Evolutionary conservation across 2,888 invertebrate genomes (phyloP), one percentile per base, ranked within the genome.

Genomic region (Pollenia labialis): DNA sequence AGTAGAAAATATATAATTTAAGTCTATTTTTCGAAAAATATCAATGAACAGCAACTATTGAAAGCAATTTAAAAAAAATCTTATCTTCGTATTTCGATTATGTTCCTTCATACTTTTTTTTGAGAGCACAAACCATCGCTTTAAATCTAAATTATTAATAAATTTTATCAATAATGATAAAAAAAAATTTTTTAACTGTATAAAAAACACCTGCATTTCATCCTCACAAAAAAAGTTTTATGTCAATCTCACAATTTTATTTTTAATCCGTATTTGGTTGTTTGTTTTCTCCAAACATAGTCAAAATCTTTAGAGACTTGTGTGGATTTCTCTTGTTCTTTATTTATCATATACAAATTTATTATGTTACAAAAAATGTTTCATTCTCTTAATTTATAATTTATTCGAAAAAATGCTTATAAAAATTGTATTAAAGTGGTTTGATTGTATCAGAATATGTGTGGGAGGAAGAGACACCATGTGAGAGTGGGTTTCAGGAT

Each of bases 361-460:
- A 56, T 60, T 60, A 58, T 48, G 16, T 58, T 58, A 14, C 32
- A 32, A 50, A 16, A 32, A 46, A 10, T 64, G 6, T 32, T 64
- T 32, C 3, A 8, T 48, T 7, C 18, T n/a, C 42, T 42, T 50
- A 44, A 75, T 81, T 81, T 68, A 81, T 68, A 44, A 75, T 81
- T 81, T 68, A 81, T 68, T 48, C 18, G n/a, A 40, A 68, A 56
- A 64, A 81, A 75, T 68, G 40, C 50, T 68, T 58, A 81, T 81
- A 74, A 81, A 74, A 66, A 46, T 74, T 66, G 18, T 66, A 74
- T 74, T 16, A 68, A 68, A 50, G 42, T 64, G 66, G 14, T 32
- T 54, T 56, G 10, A 6, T 23, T 40, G 12, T 60, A 32, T 60
- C n/a, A 12, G 42, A 23, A 12, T 64, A 54, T 69, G 10, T 60